These are phyloP conservation scores for Pterocles burchelli DNA, from an alignment of 2,113 vertebrate species.

Conservation along the genomic window DNA sequence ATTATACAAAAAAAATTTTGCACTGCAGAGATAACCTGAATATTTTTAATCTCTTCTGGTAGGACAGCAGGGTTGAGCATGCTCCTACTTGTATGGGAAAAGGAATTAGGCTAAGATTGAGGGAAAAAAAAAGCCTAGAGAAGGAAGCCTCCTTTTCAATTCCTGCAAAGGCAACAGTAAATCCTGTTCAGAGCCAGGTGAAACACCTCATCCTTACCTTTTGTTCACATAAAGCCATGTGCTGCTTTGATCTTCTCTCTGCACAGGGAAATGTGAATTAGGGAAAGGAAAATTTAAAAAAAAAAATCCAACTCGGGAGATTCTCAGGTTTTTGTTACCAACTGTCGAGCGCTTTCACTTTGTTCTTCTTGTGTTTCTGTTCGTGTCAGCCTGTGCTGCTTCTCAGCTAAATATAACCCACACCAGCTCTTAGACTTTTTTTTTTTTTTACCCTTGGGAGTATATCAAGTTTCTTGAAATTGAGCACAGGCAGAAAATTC, in stretches of 20 bases:
- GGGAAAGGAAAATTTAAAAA: background rate
- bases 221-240: background rate
- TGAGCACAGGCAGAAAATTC: background rate
- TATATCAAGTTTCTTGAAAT: conserved; percentile 14
- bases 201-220: conserved; percentile 1
- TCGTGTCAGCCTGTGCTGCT: background rate
- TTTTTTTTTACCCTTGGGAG: background rate
- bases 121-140: background rate
- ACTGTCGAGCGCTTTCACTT: background rate
- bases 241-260: conserved; percentile 30
- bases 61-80: background rate
- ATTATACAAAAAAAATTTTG: background rate
- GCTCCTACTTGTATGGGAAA: background rate
- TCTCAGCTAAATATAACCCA: conserved; percentile 38
- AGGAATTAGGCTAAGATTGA: background rate
- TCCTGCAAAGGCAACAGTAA: background rate
- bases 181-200: background rate
- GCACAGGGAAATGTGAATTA: background rate
- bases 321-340: background rate
- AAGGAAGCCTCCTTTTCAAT: background rate
- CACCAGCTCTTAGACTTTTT: background rate
- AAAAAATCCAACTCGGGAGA: background rate
- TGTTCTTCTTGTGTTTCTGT: conserved; percentile 18
- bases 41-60: background rate
- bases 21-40: background rate